Percentiles rank a stretch among this genome's conserved stretches.
Conservation (phyloP, 2,888 invertebrate species). For the Eulithis prunata region DNA sequence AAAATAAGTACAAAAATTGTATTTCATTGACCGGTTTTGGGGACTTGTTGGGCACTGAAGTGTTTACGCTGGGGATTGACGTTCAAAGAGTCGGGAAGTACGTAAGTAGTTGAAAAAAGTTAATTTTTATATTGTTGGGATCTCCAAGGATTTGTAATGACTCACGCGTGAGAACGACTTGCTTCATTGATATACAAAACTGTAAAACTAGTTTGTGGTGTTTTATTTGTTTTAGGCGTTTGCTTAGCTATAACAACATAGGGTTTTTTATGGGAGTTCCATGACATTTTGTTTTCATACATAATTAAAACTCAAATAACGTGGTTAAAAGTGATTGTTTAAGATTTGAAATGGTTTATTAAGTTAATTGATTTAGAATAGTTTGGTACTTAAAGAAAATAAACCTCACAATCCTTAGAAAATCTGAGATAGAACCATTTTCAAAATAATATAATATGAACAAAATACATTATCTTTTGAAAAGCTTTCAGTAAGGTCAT, state of each 20-base stretch:
- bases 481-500: background rate
- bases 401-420: no score
- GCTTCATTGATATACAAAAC: slow-evolving; percentile 16
- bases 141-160: slow-evolving; percentile 19
- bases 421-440: no score
- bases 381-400: no score
- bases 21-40: slow-evolving; percentile 39
- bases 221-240: background rate
- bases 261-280: background rate
- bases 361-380: no score
- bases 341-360: no score
- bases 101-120: slow-evolving; percentile 7
- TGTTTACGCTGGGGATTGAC: slow-evolving; percentile 28
- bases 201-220: background rate
- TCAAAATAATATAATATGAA: no score
- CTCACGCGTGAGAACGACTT: slow-evolving; percentile 14
- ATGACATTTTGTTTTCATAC: background rate
- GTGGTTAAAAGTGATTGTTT: no score
- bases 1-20: slow-evolving; percentile 28
- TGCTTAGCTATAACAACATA: background rate
- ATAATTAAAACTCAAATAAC: background rate
- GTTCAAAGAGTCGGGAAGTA: slow-evolving; percentile 22
- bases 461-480: background rate
- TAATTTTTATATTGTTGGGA: background rate
- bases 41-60: slow-evolving; percentile 7